Evolutionary conservation across 2,888 invertebrate genomes (phyloP).

Genomic region (Drosophila rellima): DNA sequence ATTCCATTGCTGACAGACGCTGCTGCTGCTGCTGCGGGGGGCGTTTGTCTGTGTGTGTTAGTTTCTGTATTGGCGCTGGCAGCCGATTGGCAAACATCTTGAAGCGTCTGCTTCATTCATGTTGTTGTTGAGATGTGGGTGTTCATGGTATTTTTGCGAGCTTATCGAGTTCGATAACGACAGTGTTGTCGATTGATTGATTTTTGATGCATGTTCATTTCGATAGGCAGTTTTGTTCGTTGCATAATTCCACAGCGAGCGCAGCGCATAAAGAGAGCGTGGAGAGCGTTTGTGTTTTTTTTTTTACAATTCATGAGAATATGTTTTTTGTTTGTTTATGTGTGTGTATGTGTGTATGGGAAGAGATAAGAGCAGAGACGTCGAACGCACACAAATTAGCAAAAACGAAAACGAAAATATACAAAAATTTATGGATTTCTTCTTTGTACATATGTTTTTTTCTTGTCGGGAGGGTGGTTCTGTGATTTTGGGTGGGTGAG

Average conservation of each 20-base stretch:
- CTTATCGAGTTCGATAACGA: slow-evolving; percentile 32
- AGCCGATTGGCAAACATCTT: slow-evolving; percentile 84
- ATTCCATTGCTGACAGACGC: slow-evolving; percentile 63
- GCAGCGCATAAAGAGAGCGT: slow-evolving; percentile 79
- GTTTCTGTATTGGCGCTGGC: slow-evolving; percentile 71
- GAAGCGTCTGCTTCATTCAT: slow-evolving; percentile 84
- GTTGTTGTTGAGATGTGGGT: slow-evolving; percentile 48
- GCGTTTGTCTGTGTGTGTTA: slow-evolving; percentile 64
- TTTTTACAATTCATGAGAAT: slow-evolving; percentile 71
- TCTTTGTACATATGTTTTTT: slow-evolving; percentile 59
- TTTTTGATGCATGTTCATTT: slow-evolving; percentile 52
- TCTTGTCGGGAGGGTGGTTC: slow-evolving; percentile 31
- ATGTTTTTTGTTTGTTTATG: slow-evolving; percentile 32
- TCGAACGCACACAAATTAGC: slow-evolving; percentile 78
- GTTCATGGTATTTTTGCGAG: slow-evolving; percentile 4
- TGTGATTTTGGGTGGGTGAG: slow-evolving; percentile 41
- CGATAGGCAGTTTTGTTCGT: slow-evolving; percentile 45
- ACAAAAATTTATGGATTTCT: slow-evolving; percentile 56
- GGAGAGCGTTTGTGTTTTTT: slow-evolving; percentile 63
- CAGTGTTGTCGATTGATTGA: slow-evolving; percentile 31
- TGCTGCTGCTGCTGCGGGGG: slow-evolving; percentile 38
- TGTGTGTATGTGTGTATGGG: slow-evolving; percentile 59
- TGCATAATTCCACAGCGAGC: slow-evolving; percentile 70
- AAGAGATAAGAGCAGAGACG: slow-evolving; percentile 80
- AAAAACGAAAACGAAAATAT: slow-evolving; percentile 71